These are phyloP conservation scores for Threskiornis aethiopicus DNA, from an alignment of 2,797 vertebrate genomes.

Conservation along the genomic window DNA sequence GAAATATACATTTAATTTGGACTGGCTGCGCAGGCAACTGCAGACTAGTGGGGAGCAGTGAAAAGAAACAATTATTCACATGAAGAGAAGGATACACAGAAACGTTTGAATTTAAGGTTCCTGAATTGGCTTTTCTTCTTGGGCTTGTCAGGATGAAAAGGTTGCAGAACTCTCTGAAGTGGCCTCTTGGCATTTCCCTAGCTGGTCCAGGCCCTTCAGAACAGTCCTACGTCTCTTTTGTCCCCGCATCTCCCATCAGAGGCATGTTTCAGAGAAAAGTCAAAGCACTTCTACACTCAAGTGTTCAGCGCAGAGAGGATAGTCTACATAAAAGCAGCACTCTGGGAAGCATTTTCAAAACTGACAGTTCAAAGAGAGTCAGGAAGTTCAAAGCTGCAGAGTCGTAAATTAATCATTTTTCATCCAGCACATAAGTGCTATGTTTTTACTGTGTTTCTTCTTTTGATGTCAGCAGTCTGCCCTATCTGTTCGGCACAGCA, in stretches of 20 bases:
- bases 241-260: not conserved
- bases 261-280: not conserved
- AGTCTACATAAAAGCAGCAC: not conserved
- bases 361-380: conserved; percentile 8
- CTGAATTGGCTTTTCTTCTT: not conserved
- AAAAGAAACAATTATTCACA: not conserved
- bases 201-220: not conserved
- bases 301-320: not conserved
- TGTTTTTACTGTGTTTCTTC: not conserved
- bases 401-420: conserved; percentile 8
- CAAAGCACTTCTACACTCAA: not conserved
- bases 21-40: not conserved
- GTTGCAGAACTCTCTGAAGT: not conserved
- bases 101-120: not conserved
- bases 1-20: not conserved
- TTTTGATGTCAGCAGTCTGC: not conserved
- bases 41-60: not conserved
- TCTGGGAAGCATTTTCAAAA: conserved; percentile 11
- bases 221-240: not conserved
- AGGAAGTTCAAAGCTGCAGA: not conserved
- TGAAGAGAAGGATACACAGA: not conserved
- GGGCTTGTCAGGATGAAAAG: not conserved
- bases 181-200: not conserved
- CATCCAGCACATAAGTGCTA: not conserved
- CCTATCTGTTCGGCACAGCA: not conserved